A percentile compares a stretch with the other conserved stretches of the same genome.
Evolutionary conservation across 2,888 invertebrate genomes (phyloP).

Genomic region (Ramazzottius varieornatus): DNA sequence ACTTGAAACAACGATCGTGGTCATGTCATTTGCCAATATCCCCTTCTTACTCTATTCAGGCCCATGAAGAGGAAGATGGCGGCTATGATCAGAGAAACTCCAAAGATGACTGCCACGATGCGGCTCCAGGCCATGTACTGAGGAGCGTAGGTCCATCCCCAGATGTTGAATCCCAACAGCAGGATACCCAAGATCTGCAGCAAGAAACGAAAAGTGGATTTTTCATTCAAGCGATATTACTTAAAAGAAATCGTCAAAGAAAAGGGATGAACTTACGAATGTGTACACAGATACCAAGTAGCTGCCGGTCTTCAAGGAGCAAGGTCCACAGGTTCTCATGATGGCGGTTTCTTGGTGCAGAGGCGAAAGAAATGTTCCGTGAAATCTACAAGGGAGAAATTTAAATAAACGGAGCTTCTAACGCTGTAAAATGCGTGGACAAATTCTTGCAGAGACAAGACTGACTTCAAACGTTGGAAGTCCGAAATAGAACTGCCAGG

Average conservation of each 20-base stretch:
- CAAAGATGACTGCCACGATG: neutral
- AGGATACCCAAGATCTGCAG: neutral
- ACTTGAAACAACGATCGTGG: neutral
- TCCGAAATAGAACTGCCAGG: too few species aligned
- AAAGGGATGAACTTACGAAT: neutral
- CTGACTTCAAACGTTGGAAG: too few species aligned
- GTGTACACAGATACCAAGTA: neutral
- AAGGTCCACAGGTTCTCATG: neutral
- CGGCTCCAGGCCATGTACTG: neutral
- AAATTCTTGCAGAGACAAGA: too few species aligned
- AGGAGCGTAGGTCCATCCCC: neutral
- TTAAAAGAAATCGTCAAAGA: too few species aligned
- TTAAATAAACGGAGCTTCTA: too few species aligned
- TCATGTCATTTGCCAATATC: too few species aligned
- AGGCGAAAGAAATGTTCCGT: too few species aligned
- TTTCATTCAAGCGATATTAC: too few species aligned
- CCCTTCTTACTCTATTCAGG: too few species aligned
- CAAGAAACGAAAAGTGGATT: neutral
- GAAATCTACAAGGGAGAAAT: too few species aligned
- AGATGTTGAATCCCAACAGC: neutral
- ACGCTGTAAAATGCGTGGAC: too few species aligned
- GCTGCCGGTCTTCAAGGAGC: neutral
- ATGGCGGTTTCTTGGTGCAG: too few species aligned
- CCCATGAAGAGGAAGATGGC: neutral
- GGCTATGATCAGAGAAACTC: neutral